Base-by-base conservation (phyloP, 23 tunicate species). In the Diplosoma virens region DNA sequence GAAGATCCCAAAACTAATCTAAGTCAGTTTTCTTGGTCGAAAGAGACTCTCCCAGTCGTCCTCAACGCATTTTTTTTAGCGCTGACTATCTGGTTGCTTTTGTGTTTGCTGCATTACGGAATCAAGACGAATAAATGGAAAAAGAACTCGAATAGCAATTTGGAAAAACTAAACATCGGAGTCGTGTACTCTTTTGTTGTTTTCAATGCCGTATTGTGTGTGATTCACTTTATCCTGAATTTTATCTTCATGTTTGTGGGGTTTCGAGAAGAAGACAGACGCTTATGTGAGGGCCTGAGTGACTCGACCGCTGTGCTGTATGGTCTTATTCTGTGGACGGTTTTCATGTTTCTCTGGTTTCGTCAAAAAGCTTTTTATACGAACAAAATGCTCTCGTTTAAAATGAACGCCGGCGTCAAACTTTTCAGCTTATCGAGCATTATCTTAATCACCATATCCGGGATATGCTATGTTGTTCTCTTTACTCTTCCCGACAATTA, bases 281-380 rank as follows among this genome's bases (percentile, higher is more conserved):
- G 22, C n/a, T 58, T 46, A 37, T 85, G 91, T 36, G 91, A 85
- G 69, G 58, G 50, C 14, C 60, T 85, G 16, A 46, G 47, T 84
- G 91, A 85, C 33, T 30, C 83, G 24, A 41, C 75, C 17, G 68
- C 50, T 50, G 65, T 54, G 2, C 23, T 46, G n/a, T 85, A 85
- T 58, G 58, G 53, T 23, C 14, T 78, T n/a, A 80, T 59, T 17
- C 17, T 78, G 34, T 70, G 50, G 33, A 36, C 50, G 0, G 75
- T 85, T 1, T 85, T 67, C 37, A 25, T 85, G 47, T 79, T 85
- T 47, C 48, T 79, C 2, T 85, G 91, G 91, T 35, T 79, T 0
- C 79, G 91, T 7, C 91, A 85, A 33, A 54, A 59, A 9, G 59
- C 80, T 17, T 64, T 85, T 33, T 85, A 85, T 55, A 67, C 77